Percentiles rank a stretch among this genome's conserved stretches.
Evolutionary conservation across 1,140 invertebrate genomes (phyloP).

Genomic region (Musca domestica): DNA sequence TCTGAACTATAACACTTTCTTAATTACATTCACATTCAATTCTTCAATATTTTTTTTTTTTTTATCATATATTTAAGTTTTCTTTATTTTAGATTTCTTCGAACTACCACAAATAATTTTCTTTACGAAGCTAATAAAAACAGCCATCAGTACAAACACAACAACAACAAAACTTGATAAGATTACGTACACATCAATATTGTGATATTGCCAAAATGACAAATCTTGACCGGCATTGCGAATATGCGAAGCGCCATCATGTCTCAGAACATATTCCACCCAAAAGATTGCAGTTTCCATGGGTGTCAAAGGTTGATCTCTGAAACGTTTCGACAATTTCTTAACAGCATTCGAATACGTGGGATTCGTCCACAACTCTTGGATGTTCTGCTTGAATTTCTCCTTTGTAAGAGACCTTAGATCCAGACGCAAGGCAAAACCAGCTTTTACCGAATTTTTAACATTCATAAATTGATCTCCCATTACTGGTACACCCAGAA

Average conservation of each 20-base stretch:
- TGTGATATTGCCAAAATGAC: slow-evolving; percentile 54
- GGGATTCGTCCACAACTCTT: slow-evolving; percentile 45
- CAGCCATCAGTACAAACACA: no score
- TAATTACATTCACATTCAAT: no score
- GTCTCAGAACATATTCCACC: slow-evolving; percentile 65
- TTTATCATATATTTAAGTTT: no score
- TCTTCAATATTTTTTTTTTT: no score
- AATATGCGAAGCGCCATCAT: slow-evolving; percentile 51
- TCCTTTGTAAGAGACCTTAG: slow-evolving; percentile 48
- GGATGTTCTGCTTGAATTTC: slow-evolving; percentile 39
- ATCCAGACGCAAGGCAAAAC: slow-evolving; percentile 54
- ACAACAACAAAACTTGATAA: no score
- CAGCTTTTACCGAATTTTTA: slow-evolving; percentile 52
- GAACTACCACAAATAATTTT: no score
- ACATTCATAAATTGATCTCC: slow-evolving; percentile 64
- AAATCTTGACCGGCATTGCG: slow-evolving; percentile 33
- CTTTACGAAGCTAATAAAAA: no score
- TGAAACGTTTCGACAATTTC: slow-evolving; percentile 56
- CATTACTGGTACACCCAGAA: slow-evolving; percentile 68
- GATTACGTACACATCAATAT: slow-evolving; percentile 55
- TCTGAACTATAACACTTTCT: no score
- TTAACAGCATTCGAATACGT: slow-evolving; percentile 53
- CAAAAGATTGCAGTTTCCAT: slow-evolving; percentile 69
- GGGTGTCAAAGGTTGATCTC: slow-evolving; percentile 61
- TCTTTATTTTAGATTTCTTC: no score